Base-by-base conservation (phyloP, 2,797 vertebrate species). In the Cottoperca gobio region DNA sequence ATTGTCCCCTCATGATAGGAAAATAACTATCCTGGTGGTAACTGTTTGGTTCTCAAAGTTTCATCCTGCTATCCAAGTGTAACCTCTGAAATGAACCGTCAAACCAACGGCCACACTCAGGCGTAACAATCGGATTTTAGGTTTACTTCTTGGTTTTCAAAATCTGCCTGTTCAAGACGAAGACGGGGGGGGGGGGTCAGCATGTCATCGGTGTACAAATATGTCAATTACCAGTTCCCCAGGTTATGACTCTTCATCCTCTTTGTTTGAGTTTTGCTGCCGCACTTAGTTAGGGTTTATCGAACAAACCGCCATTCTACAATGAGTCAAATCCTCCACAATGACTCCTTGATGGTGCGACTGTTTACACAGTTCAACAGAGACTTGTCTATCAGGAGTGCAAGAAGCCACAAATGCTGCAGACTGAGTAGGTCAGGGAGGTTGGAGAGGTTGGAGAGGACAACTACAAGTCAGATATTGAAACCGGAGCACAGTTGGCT, bases 201-300 rank as follows among this genome's bases (percentile, higher is more conserved):
- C 50, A 9, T 43, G 60, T 31, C 17, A 66, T 40, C 10, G 2
- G 40, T 19, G 28, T 39, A n/a, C 54, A 57, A 64, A 65, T 31
- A 72, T 54, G 50, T 62, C 48, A 45, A 14, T 49, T 26, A 62
- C 31, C 21, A 48, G 31, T 37, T 67, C 33, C 73, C n/a, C 14
- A 24, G 40, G 62, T 45, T 59, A 69, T 17, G 9, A 53, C 40
- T 76, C 54, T 68, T 78, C 48, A 60, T 69, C 65, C 21, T n/a
- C n/a, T 5, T 16, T 37, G 70, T 79, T 54, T 70, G 33, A 73
- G 55, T 8, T 61, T 59, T 5, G 10, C 57, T 45, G 63, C 39
- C 60, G 72, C 43, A 24, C 68, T 49, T 68, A 70, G 76, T 73
- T 61, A 21, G 21, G 45, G 49, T 75, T 78, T 23, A 72, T 72